Evolutionary conservation across 2,113 vertebrate genomes (phyloP).

Genomic region (Pycnonotus jocosus): DNA sequence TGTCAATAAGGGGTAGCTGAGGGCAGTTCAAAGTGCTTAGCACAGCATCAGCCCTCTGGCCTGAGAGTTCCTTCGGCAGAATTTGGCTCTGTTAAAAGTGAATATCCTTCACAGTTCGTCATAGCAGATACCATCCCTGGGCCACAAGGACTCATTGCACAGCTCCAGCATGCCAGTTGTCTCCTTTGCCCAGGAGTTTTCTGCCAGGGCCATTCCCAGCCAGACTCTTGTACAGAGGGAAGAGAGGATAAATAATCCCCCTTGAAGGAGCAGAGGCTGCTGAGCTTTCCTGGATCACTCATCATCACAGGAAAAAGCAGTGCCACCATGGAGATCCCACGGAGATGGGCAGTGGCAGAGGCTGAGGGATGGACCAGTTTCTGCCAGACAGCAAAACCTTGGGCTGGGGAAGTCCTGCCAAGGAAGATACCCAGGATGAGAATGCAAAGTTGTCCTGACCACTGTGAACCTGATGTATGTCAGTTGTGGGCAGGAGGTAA

Average conservation of each 20-base stretch:
- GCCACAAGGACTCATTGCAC: neutral
- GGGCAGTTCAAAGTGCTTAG: neutral
- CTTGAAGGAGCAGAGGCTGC: neutral
- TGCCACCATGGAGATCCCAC: neutral
- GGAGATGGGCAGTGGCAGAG: neutral
- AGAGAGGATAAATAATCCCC: neutral
- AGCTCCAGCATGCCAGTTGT: rapidly evolving
- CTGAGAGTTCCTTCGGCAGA: neutral
- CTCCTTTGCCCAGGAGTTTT: neutral
- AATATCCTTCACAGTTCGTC: neutral
- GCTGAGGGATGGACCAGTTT: neutral
- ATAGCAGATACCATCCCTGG: neutral
- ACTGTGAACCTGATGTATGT: neutral
- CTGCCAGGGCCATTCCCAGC: neutral
- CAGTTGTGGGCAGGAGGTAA: neutral
- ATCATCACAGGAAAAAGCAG: neutral
- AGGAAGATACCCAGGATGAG: neutral
- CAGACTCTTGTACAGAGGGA: neutral
- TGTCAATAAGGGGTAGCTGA: neutral
- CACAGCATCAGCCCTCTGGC: neutral
- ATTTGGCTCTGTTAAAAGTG: neutral
- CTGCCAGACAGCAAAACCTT: neutral
- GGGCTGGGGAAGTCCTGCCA: neutral
- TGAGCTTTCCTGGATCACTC: neutral
- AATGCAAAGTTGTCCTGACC: neutral